Evolutionary conservation across 2,888 invertebrate genomes (phyloP), one percentile per base, ranked within the genome.

Genomic region (Cataglyphis altisquamis): DNA sequence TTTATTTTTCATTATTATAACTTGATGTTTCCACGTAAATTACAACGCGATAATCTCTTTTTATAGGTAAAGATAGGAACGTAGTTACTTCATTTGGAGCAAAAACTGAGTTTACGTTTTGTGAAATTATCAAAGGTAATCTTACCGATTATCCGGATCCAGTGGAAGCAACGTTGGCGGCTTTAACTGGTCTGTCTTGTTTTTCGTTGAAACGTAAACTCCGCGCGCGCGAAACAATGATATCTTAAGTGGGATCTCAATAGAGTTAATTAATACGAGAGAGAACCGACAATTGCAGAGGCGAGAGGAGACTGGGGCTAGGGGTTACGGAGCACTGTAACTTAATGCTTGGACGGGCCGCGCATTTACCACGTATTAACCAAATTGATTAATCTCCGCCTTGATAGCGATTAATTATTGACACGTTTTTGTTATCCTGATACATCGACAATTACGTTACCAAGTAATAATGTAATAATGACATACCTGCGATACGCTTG

Each of bases 221-320:
- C 84, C 83, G 82, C 84, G 73, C 84, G 83, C 84, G 73, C 82
- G 87, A 81, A 87, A 90, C 90, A 90, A 90, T 93, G 92, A 91
- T 93, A 93, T 93, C 93, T 92, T 87, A 89, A 90, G 85, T 88
- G 91, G 87, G 89, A 93, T 94, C 93, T 94, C 91, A 91, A 91
- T 89, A 88, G 92, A 92, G 92, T 93, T 93, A 94, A 94, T 94
- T 94, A 94, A 93, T 92, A 92, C 93, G 90, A 87, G 88, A 83
- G 86, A 82, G 87, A 84, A 87, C 85, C 88, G 88, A 89, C 89
- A 87, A 84, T 84, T 86, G 85, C 86, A 83, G 84, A 86, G 91
- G 87, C 85, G 88, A 88, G 90, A 83, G 82, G 45, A 73, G 84
- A 29, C 25, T 10, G 15, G 48, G 21, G 39, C 25, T 81, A 57